Conservation (phyloP, 2,888 invertebrate genomes). For the Tenthredo livida region DNA sequence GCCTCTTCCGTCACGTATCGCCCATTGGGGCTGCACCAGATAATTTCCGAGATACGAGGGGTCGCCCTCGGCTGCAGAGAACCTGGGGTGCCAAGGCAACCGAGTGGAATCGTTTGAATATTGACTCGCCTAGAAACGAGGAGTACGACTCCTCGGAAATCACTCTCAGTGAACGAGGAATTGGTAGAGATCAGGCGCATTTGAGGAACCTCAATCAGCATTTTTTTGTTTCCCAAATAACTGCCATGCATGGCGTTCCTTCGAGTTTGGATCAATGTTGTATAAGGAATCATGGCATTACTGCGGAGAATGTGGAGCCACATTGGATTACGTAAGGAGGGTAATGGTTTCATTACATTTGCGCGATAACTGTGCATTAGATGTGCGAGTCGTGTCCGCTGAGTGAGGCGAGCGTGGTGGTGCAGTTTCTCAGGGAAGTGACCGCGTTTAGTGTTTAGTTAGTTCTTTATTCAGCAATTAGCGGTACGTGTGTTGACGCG, state of each 20-base stretch:
- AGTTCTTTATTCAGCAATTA: conserved; percentile 50
- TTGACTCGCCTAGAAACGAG: conserved; percentile 57
- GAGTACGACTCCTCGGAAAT: background rate
- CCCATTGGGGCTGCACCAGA: conserved; percentile 63
- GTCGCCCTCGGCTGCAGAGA: conserved; percentile 44
- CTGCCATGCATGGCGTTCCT: background rate
- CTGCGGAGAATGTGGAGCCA: background rate
- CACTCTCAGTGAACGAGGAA: background rate
- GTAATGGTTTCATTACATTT: conserved; percentile 47
- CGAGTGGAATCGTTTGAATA: conserved; percentile 65
- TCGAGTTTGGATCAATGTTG: background rate
- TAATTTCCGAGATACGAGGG: conserved; percentile 60
- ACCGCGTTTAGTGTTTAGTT: conserved; percentile 49
- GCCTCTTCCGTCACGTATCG: conserved; percentile 65
- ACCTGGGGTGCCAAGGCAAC: conserved; percentile 56
- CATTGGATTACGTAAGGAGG: conserved; percentile 35
- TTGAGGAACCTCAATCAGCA: background rate
- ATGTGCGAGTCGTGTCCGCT: conserved; percentile 31
- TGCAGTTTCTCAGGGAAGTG: conserved; percentile 52
- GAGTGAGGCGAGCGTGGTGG: background rate
- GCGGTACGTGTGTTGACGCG: conserved; percentile 45
- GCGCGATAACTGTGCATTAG: conserved; percentile 45
- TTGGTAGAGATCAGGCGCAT: background rate
- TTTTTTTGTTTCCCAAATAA: background rate
- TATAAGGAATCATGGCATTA: background rate